A percentile compares a stretch with the other conserved stretches of the same genome.
These are phyloP conservation scores for Coelopa pilipes DNA, from an alignment of 2,888 invertebrate genomes.

Conservation along the genomic window DNA sequence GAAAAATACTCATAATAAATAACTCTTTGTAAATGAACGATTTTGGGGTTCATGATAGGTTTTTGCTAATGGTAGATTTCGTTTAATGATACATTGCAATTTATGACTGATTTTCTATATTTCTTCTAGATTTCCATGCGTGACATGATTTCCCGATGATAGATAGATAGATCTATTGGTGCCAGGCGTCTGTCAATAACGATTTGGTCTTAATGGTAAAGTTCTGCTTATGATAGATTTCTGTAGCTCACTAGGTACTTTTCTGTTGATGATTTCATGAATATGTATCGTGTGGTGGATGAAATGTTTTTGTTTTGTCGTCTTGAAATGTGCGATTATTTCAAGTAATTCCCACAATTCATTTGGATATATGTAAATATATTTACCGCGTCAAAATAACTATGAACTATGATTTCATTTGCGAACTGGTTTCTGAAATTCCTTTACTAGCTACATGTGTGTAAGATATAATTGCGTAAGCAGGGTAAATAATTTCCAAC, in stretches of 20 bases:
- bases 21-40: conserved; percentile 1
- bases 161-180: not conserved
- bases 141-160: not conserved
- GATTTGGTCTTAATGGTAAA: no score
- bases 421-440: not conserved
- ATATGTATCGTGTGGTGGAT: conserved; percentile 22
- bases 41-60: no score
- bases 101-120: no score
- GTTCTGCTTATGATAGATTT: not conserved
- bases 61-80: no score
- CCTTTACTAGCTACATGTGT: not conserved
- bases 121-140: not conserved
- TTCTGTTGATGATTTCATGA: conserved; percentile 28
- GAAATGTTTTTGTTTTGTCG: not conserved
- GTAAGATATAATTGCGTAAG: conserved; percentile 5
- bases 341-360: not conserved
- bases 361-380: not conserved
- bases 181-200: no score
- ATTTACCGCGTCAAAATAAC: not conserved
- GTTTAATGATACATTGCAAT: not conserved
- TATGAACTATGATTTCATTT: not conserved
- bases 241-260: conserved; percentile 27
- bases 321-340: not conserved
- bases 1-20: conserved; percentile 25
- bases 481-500: not conserved